Evolutionary conservation across 2,888 invertebrate species (phyloP), one percentile per base, ranked within the genome.

Genomic region (Polyommatus icarus): DNA sequence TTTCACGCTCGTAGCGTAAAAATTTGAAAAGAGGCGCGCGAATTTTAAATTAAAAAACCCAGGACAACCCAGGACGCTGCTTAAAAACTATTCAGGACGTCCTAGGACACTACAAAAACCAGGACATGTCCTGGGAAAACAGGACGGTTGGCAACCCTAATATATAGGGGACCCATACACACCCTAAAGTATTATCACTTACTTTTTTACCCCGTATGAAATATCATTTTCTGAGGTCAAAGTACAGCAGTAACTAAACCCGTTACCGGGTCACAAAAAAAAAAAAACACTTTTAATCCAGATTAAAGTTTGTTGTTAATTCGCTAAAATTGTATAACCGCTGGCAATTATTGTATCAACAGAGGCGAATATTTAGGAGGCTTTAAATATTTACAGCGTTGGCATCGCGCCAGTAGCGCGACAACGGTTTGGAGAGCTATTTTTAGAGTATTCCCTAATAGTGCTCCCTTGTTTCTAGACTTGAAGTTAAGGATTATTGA

Each of bases 311-410:
- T 40, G 40, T 73, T 24, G 73, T 73, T 73, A 73, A 50, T 73
- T 73, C 15, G 20, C 15, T 50, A 32, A 46, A 46, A 73, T 50
- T 73, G 73, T 73, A 20, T 50, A 73, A 73, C 73, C 20, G 50
- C 73, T 40, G 72, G 40, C 72, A 24, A 73, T 73, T 50, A 73
- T 50, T 73, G 46, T 73, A 73, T 46, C 50, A 73, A 73, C 73
- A 73, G 29, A 67, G 67, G 67, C 29, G 67, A 67, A 73, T 46
- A 73, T 73, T 75, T 50, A 6, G 18, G 29, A 75, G 75, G 75
- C 75, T 54, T 75, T 75, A 29, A 72, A 72, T 72, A 72, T 72
- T 54, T 24, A 75, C 24, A 18, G 54, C 24, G 20, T 3, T 75
- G 75, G 75, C 75, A 24, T 18, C 0, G 50, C 15, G 75, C 75